A percentile compares a stretch with the other conserved stretches of the same genome.
Conservation (phyloP, 2,888 invertebrate species). For the Itoplectis maculator region DNA sequence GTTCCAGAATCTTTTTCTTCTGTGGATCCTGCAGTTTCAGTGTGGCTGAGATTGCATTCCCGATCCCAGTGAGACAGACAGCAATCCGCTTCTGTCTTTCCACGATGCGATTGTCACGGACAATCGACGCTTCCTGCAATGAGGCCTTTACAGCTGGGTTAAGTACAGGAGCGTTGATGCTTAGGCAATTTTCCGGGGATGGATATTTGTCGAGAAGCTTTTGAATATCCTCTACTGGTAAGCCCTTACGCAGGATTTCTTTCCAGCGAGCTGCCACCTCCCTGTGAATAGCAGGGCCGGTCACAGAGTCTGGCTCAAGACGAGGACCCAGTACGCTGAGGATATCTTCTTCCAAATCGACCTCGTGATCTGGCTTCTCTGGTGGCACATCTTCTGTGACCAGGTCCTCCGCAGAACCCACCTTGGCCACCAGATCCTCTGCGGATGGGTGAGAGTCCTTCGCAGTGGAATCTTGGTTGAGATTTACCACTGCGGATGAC, state of each 20-base stretch:
- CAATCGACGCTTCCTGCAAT: slow-evolving; percentile 1
- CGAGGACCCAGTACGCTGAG: neutral
- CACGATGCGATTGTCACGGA: slow-evolving; percentile 28
- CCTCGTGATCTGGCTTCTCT: slow-evolving; percentile 11
- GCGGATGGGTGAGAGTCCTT: neutral
- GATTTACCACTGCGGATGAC: neutral
- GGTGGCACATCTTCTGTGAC: neutral
- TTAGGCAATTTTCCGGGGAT: neutral
- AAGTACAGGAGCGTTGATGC: slow-evolving; percentile 1
- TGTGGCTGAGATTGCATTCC: slow-evolving; percentile 3
- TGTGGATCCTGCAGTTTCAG: neutral
- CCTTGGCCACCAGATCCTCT: neutral
- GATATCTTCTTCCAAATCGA: slow-evolving; percentile 8
- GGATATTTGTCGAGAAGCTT: slow-evolving; percentile 9
- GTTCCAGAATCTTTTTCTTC: slow-evolving; percentile 4
- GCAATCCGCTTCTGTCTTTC: slow-evolving; percentile 34
- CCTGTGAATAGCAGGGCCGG: slow-evolving; percentile 39
- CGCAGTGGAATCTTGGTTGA: neutral
- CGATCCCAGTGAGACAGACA: slow-evolving; percentile 14
- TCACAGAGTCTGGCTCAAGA: neutral
- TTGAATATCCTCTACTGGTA: neutral
- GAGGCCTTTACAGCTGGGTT: slow-evolving; percentile 15
- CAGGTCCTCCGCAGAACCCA: neutral
- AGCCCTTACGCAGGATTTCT: slow-evolving; percentile 54
- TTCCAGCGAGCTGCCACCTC: slow-evolving; percentile 37